phyloP scores from a whole-genome alignment of 64 coral and sea anemone genomes.

The Stylophora pistillata region DNA sequence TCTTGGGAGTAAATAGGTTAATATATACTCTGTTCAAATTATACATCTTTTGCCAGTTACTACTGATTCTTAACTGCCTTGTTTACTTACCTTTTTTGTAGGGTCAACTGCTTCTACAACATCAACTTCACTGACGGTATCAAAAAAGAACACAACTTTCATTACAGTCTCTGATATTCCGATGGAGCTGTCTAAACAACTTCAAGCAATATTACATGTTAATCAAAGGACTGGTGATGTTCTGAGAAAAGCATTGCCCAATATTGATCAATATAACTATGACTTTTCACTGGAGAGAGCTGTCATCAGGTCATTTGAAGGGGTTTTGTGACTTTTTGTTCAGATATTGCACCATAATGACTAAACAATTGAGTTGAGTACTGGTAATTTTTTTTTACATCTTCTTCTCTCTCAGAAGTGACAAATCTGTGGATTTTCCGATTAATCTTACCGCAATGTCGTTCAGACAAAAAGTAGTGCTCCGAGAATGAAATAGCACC shows the following conservation, averaged over 20 bases:
- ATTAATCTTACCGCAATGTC: too few relatives aligned
- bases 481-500: too few relatives aligned
- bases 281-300: conserved; percentile 78
- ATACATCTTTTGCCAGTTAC: not conserved
- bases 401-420: too few relatives aligned
- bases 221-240: conserved; percentile 6
- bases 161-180: conserved; percentile 76
- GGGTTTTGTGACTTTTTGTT: not conserved
- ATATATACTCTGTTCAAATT: not conserved
- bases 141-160: conserved; percentile 51
- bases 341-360: not conserved
- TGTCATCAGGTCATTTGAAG: conserved; percentile 21
- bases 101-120: not conserved
- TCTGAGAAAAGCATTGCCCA: not conserved
- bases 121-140: not conserved
- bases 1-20: too few relatives aligned
- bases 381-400: too few relatives aligned
- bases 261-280: conserved; percentile 61
- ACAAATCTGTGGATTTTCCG: too few relatives aligned
- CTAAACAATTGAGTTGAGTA: too few relatives aligned
- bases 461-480: too few relatives aligned
- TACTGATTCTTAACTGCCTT: not conserved
- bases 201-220: conserved; percentile 35
- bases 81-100: not conserved
- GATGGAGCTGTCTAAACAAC: conserved; percentile 53